These are phyloP conservation scores for Cherax destructor DNA, from an alignment of 1,140 invertebrate species.

Conservation along the genomic window DNA sequence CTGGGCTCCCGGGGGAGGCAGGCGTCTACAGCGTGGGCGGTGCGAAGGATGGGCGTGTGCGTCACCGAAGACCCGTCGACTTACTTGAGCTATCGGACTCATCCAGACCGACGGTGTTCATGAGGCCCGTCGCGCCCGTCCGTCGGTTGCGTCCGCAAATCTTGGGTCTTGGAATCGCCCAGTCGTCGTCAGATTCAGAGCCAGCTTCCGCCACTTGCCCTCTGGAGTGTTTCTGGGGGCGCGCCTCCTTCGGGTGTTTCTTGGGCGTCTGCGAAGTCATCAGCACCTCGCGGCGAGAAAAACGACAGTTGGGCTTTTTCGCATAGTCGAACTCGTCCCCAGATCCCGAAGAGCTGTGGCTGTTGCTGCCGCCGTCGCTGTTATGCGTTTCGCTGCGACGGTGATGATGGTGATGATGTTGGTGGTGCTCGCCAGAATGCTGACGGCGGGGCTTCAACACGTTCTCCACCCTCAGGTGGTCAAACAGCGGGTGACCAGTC, in stretches of 20 bases:
- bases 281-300: slow-evolving; percentile 52
- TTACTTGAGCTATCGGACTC: slow-evolving; percentile 71
- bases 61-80: slow-evolving; percentile 68
- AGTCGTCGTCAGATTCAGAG: slow-evolving; percentile 60
- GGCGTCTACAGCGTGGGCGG: slow-evolving; percentile 51
- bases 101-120: slow-evolving; percentile 25
- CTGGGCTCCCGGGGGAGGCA: slow-evolving; percentile 25
- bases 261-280: slow-evolving; percentile 8
- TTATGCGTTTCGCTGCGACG: slow-evolving; percentile 46
- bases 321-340: slow-evolving; percentile 69
- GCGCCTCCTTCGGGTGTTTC: slow-evolving; percentile 34
- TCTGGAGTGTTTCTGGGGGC: slow-evolving; percentile 30
- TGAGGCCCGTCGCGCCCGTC: slow-evolving; percentile 40
- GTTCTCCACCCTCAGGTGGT: slow-evolving; percentile 65
- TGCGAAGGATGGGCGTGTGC: slow-evolving; percentile 41
- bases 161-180: slow-evolving; percentile 61
- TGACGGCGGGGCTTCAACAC: slow-evolving; percentile 54
- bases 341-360: slow-evolving; percentile 68
- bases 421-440: neutral
- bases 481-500: slow-evolving; percentile 70
- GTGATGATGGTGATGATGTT: slow-evolving; percentile 8
- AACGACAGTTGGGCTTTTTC: slow-evolving; percentile 55
- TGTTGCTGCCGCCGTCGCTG: slow-evolving; percentile 65
- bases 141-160: slow-evolving; percentile 37
- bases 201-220: slow-evolving; percentile 22